Evolutionary conservation across 2,888 invertebrate genomes (phyloP).

Genomic region (Lasioglossum pauxillum): DNA sequence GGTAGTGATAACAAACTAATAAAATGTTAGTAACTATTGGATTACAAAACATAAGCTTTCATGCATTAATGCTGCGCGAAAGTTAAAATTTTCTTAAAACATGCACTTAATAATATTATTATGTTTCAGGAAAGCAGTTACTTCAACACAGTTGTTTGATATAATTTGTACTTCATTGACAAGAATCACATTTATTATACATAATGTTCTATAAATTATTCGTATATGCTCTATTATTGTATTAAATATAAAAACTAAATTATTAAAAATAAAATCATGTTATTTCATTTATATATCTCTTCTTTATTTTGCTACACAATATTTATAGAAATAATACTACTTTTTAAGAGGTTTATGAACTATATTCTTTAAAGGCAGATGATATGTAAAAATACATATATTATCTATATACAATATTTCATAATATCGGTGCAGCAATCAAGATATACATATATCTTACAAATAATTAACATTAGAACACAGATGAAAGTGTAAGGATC

Average conservation of each 20-base stretch:
- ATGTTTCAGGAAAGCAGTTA: constrained; percentile 23
- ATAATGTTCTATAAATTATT: constrained; percentile 22
- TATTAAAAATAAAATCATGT: constrained; percentile 14
- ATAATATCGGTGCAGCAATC: constrained; percentile 83
- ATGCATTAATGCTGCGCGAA: constrained; percentile 60
- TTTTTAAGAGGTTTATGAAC: constrained; percentile 76
- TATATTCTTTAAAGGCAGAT: constrained; percentile 83
- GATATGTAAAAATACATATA: constrained; percentile 84
- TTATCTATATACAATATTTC: constrained; percentile 83
- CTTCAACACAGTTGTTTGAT: not conserved
- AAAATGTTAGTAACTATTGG: not conserved
- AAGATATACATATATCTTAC: constrained; percentile 84
- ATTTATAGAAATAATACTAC: constrained; percentile 33
- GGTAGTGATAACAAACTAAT: not conserved
- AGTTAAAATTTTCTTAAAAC: constrained; percentile 16
- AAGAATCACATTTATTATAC: constrained; percentile 4
- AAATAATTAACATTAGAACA: constrained; percentile 74
- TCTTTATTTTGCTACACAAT: constrained; percentile 8
- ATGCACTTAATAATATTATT: constrained; percentile 25
- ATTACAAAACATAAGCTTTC: constrained; percentile 30
- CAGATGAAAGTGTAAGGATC: constrained; percentile 55
- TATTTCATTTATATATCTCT: not conserved
- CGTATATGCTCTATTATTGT: constrained; percentile 1
- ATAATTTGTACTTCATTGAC: constrained; percentile 14
- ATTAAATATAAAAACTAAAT: constrained; percentile 13